Conservation (phyloP, 2,797 vertebrate genomes). For the Dendrocincla tyrannina region DNA sequence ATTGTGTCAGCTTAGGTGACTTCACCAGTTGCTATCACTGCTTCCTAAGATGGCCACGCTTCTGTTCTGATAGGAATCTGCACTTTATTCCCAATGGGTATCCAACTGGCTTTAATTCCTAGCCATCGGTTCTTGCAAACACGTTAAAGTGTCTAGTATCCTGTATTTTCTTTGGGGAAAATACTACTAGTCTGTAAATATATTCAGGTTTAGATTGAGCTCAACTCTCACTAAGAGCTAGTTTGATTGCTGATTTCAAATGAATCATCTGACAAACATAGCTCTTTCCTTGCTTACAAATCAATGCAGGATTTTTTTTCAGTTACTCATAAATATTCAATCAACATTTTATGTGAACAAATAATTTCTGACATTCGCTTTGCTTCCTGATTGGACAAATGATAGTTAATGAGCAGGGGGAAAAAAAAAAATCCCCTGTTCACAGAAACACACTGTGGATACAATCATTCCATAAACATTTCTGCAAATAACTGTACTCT, state of each 20-base stretch:
- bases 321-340: conserved; percentile 4
- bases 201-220: background rate
- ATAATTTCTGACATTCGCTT: background rate
- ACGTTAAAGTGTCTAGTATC: background rate
- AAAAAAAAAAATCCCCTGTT: background rate
- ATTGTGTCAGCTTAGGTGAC: background rate
- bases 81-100: background rate
- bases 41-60: background rate
- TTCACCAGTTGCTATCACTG: background rate
- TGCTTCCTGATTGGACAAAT: background rate
- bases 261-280: background rate
- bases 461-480: background rate
- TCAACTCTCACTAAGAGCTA: background rate
- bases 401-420: background rate
- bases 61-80: background rate
- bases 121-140: background rate
- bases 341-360: background rate
- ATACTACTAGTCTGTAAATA: background rate
- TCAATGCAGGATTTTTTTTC: background rate
- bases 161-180: background rate
- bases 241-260: background rate
- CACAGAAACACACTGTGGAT: background rate
- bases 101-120: background rate
- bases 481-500: background rate
- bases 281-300: background rate